A percentile compares a stretch with the other conserved stretches of the same genome.
Evolutionary conservation across 2,113 vertebrate species (phyloP).

Genomic region (Eulacestoma nigropectus): DNA sequence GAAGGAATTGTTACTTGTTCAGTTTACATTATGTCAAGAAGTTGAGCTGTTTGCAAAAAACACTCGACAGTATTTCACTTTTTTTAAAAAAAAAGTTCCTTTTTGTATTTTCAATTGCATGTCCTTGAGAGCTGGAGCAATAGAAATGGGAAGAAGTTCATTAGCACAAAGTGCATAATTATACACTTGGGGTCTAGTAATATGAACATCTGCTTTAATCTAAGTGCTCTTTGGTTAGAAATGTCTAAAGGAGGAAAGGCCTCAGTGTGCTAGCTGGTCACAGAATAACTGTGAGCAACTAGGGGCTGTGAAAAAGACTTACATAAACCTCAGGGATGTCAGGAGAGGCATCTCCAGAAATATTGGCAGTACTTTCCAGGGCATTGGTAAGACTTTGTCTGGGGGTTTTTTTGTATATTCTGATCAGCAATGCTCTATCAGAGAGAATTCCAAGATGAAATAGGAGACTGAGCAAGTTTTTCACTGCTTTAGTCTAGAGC

Average conservation of each 20-base stretch:
- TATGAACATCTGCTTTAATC: slow-evolving; percentile 31
- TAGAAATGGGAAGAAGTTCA: background rate
- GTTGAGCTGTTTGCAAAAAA: background rate
- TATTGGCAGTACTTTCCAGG: background rate
- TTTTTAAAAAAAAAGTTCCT: background rate
- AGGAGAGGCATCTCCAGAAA: background rate
- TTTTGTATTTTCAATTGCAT: background rate
- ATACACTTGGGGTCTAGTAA: background rate
- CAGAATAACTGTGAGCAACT: background rate
- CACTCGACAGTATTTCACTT: background rate
- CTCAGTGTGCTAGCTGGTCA: background rate
- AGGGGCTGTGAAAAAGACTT: background rate
- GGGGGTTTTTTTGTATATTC: background rate
- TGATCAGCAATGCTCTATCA: background rate
- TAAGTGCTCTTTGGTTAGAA: background rate
- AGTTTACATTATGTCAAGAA: background rate
- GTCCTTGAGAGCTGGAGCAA: slow-evolving; percentile 30
- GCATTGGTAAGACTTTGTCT: background rate
- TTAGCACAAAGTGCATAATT: slow-evolving; percentile 1
- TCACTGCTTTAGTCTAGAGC: background rate
- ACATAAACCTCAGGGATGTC: background rate
- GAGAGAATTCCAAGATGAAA: background rate
- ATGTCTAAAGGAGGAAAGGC: background rate
- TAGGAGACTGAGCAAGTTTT: background rate
- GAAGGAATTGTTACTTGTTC: background rate